These are phyloP conservation scores for Montipora efflorescens DNA, from an alignment of 64 coral and sea anemone genomes.

Conservation along the genomic window DNA sequence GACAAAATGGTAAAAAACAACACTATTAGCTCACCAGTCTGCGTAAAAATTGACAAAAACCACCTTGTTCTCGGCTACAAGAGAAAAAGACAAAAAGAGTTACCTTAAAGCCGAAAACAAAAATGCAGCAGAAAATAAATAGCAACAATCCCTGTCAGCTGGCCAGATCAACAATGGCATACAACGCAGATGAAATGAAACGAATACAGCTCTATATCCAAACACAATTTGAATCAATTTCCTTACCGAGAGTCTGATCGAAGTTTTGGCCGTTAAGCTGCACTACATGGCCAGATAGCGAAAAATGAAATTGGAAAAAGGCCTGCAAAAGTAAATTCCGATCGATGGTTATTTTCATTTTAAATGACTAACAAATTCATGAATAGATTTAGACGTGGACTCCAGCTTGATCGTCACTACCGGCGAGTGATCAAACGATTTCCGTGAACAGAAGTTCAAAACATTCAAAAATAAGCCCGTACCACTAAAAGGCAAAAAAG, in stretches of 20 bases:
- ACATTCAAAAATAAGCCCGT: slow-evolving; percentile 32
- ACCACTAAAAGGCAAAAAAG: slow-evolving; percentile 79
- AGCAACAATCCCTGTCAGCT: background rate
- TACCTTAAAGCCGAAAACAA: background rate
- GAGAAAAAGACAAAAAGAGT: slow-evolving; percentile 27
- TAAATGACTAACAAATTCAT: background rate
- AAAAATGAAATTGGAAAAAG: background rate
- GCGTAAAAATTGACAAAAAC: slow-evolving; percentile 99
- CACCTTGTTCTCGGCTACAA: slow-evolving; percentile 81
- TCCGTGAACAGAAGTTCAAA: slow-evolving; percentile 24
- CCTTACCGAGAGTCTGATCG: slow-evolving; percentile 37
- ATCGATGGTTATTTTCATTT: slow-evolving; percentile 15
- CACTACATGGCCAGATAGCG: slow-evolving; percentile 9
- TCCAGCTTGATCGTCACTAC: background rate
- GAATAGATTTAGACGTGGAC: slow-evolving; percentile 25
- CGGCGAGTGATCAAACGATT: slow-evolving; percentile 32
- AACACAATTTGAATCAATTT: background rate
- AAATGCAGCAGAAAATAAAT: background rate
- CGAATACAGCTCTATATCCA: too few relatives aligned
- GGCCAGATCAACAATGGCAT: background rate
- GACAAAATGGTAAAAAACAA: background rate
- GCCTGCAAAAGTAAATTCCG: background rate
- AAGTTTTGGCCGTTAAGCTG: slow-evolving; percentile 26
- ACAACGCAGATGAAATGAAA: background rate
- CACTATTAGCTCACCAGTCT: slow-evolving; percentile 74